A percentile compares a stretch with the other conserved stretches of the same genome.
Conservation (phyloP, 2,797 vertebrate species). For the Lacerta bilineata region DNA sequence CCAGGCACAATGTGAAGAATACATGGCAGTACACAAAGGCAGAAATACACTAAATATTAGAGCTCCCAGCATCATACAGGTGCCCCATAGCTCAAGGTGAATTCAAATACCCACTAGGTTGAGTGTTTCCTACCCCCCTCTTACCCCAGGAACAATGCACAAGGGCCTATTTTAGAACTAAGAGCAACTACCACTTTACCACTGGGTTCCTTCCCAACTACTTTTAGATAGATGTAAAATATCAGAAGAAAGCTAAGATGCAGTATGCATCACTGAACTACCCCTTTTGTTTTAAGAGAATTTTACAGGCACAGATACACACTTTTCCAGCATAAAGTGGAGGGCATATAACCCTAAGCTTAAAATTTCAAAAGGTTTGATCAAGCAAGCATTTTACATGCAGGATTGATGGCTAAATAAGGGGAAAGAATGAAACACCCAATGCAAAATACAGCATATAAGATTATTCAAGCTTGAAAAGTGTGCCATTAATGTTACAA, state of each 20-base stretch:
- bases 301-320: not conserved
- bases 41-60: not conserved
- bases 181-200: not conserved
- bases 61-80: not conserved
- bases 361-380: not conserved
- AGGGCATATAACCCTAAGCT: accelerated
- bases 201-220: not conserved
- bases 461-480: accelerated
- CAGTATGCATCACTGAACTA: not conserved
- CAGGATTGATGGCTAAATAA: not conserved
- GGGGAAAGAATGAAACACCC: not conserved
- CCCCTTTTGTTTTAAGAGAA: not conserved
- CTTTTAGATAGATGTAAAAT: not conserved
- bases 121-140: not conserved
- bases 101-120: not conserved
- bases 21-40: accelerated
- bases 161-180: not conserved
- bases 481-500: not conserved
- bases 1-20: not conserved
- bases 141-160: not conserved
- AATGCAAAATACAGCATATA: not conserved
- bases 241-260: accelerated
- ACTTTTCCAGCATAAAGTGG: not conserved
- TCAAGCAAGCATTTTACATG: not conserved
- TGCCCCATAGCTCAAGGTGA: not conserved